Base-by-base conservation (phyloP, 2,113 vertebrate species). In the Entomyzon cyanotis region DNA sequence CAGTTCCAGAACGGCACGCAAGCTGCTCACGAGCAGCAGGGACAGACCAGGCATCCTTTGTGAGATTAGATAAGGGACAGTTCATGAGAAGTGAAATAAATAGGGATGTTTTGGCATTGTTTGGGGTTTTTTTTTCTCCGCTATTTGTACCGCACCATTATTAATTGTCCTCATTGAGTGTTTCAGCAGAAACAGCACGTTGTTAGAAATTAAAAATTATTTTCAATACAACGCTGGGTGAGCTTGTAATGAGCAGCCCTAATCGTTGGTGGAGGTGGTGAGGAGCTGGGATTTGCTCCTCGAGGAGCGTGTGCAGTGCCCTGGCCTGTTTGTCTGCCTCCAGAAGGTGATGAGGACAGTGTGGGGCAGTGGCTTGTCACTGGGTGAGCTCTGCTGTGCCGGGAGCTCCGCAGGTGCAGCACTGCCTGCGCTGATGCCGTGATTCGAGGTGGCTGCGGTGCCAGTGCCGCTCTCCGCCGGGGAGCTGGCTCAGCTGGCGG, bases 401-500 rank as follows among this genome's bases (percentile, higher is more conserved):
- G 0, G 63, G 44, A 60, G 71, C 59, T 23, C 28, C 0, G 9
- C 59, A 18, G 79, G 73, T 3, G 23, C 74, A 12, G 58, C 1
- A 1, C 62, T 67, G 81, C 55, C 56, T 1, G 69, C 0, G 0
- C 58, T 10, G 1, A 0, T 12, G 85, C 91, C 0, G 75, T 22
- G 85, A 37, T 67, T 68, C 44, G 35, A 22, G 84, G 46, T 3
- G 19, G 59, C 49, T 17, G 67, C 69, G 53, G 52, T 4, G 6
- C 10, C 4, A 2, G 63, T 2, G 91, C 79, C 22, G 39, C 77
- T 49, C 59, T 41, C 11, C 0, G 21, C 73, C 3, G 6, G 58
- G 64, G 70, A 87, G 47, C 83, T 7, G 2, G 44, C 93, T 35
- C 93, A 93, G 96, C 96, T 96, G 93, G 89, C 55, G 91, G 96